These are phyloP conservation scores for Urocolius indicus DNA, from an alignment of 2,113 vertebrate genomes.

Conservation along the genomic window DNA sequence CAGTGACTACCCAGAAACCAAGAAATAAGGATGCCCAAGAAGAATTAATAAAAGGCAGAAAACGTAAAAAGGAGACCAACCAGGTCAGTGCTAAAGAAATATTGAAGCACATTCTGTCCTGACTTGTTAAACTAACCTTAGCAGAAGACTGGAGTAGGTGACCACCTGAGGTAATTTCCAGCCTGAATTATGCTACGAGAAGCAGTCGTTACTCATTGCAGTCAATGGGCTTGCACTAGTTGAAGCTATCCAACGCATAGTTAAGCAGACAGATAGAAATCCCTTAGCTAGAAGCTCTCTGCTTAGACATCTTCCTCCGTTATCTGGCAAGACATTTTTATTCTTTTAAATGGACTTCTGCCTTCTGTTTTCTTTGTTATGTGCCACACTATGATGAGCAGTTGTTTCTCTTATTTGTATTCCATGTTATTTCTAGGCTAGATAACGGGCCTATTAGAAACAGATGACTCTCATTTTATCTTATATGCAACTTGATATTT, in stretches of 20 bases:
- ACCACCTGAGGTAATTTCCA: neutral
- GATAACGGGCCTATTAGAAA: neutral
- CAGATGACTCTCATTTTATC: neutral
- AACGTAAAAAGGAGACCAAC: neutral
- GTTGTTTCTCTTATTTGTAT: neutral
- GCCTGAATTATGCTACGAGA: neutral
- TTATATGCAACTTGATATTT: neutral
- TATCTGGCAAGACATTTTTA: neutral
- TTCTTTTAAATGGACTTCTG: neutral
- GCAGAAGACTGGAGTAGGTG: neutral
- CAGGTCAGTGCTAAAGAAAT: neutral
- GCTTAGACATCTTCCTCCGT: neutral
- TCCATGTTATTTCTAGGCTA: neutral
- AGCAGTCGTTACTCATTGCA: neutral
- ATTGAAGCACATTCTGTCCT: neutral
- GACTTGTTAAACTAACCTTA: neutral
- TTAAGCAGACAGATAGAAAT: neutral
- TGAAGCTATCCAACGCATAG: neutral
- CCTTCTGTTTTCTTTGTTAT: neutral
- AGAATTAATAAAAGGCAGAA: neutral
- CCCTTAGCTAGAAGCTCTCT: neutral
- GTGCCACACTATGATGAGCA: neutral
- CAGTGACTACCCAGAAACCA: neutral
- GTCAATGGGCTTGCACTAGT: neutral
- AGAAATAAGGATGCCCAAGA: neutral